Evolutionary conservation across 64 coral and sea anemone species (phyloP).

Genomic region (Actinia equina): DNA sequence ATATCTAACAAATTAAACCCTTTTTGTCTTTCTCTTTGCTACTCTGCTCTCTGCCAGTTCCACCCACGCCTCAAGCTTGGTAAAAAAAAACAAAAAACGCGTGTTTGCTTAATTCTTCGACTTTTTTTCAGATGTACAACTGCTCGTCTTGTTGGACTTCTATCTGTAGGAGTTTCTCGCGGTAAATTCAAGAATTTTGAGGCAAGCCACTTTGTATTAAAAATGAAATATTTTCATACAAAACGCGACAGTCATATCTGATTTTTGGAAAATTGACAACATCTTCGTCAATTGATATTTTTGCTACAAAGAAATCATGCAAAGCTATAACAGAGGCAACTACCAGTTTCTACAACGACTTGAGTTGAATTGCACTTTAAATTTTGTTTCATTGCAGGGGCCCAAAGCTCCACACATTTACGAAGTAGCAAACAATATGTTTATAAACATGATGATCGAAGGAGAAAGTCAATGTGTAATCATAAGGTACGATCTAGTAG

Average conservation of each 20-base stretch:
- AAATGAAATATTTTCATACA: too few species aligned
- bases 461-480: constrained; percentile 91
- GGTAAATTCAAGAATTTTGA: constrained; percentile 26
- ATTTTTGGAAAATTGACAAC: too few species aligned
- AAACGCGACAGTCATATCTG: too few species aligned
- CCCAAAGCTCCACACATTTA: constrained; percentile 83
- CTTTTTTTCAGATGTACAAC: neutral
- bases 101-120: neutral
- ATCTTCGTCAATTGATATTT: too few species aligned
- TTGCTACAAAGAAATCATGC: too few species aligned
- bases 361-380: too few species aligned
- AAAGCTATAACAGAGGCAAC: too few species aligned
- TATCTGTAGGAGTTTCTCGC: neutral
- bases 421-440: constrained; percentile 91
- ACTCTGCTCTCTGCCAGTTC: too few species aligned
- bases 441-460: constrained; percentile 93
- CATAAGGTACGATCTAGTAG: constrained; percentile 63
- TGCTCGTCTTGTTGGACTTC: neutral
- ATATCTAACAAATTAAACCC: neutral
- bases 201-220: neutral
- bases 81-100: too few species aligned
- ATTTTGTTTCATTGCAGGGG: constrained; percentile 30
- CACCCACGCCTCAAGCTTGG: too few species aligned
- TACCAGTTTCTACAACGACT: too few species aligned
- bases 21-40: too few species aligned